Base-by-base conservation (phyloP, 2,888 invertebrate species). In the Drosophila mulleri region DNA sequence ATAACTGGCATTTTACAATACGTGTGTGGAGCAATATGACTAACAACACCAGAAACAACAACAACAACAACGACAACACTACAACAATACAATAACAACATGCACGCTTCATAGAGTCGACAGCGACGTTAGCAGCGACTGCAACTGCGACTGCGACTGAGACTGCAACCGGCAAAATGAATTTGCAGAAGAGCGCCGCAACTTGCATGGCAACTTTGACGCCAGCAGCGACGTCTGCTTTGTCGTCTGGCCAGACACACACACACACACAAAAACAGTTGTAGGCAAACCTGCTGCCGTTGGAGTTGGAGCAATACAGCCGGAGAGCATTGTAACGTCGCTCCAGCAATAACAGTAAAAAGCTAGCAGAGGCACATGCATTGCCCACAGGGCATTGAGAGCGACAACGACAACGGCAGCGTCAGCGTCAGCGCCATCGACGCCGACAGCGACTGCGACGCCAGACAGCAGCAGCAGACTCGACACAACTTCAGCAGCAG, bases 281-380 rank as follows among this genome's bases (percentile, higher is more conserved):
- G 54, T 41, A 59, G 35, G 23, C 45, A 58, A 54, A 54, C 61
- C 48, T 52, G 50, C 42, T 65, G 64, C 37, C 50, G 23, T 42
- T 50, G 67, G 56, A 68, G 63, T 62, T 77, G n/a, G n/a, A n/a
- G 62, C 62, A 72, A 53, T 58, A 60, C 39, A 54, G 54, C 47
- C 45, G 61, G 57, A 75, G 75, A 77, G 67, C 45, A 45, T 39
- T 47, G 59, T 41, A 54, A 26, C 39, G 54, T 52, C 37, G 66
- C 67, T 67, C 52, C 52, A 64, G 64, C 60, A 77, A 72, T 77
- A 77, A 77, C 67, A 72, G 78, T 72, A 63, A 75, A 75, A 72
- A 26, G 54, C 61, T 65, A 53, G 42, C 57, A 60, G 59, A 54
- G 56, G 53, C 71, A 68, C 58, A 86, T 83, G 81, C 75, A 82